A percentile compares a stretch with the other conserved stretches of the same genome.
Evolutionary conservation across 2,888 invertebrate species (phyloP).

Genomic region (Punctoribates punctum): DNA sequence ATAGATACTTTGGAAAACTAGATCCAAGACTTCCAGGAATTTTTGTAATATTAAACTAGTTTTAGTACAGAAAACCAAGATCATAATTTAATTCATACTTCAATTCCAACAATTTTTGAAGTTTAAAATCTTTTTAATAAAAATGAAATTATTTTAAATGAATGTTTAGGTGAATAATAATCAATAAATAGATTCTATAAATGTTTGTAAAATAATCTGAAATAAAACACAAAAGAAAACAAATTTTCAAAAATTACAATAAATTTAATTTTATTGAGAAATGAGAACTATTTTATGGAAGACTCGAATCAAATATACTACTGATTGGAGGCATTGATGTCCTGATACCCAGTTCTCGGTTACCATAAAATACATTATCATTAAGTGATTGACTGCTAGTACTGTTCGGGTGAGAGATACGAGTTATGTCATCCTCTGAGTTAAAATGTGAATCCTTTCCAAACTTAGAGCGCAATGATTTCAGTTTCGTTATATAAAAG

Average conservation of each 20-base stretch:
- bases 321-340: not conserved
- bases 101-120: too few species aligned
- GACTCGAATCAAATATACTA: slow-evolving; percentile 10
- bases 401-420: slow-evolving; percentile 4
- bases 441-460: not conserved
- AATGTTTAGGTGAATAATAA: not conserved
- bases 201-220: not conserved
- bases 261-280: not conserved
- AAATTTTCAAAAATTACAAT: not conserved
- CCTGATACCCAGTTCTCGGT: slow-evolving; percentile 15
- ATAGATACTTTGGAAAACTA: too few species aligned
- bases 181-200: not conserved
- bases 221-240: not conserved
- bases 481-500: slow-evolving; percentile 43
- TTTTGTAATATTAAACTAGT: too few species aligned
- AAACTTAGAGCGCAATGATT: slow-evolving; percentile 7
- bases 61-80: too few species aligned
- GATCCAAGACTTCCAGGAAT: too few species aligned
- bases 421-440: slow-evolving; percentile 10
- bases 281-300: not conserved
- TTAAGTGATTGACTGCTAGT: not conserved
- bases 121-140: too few species aligned
- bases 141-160: not conserved
- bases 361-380: slow-evolving; percentile 26
- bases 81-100: too few species aligned